phyloP scores from a whole-genome alignment of 2,113 vertebrate species.

The Bostrychus sinensis region DNA sequence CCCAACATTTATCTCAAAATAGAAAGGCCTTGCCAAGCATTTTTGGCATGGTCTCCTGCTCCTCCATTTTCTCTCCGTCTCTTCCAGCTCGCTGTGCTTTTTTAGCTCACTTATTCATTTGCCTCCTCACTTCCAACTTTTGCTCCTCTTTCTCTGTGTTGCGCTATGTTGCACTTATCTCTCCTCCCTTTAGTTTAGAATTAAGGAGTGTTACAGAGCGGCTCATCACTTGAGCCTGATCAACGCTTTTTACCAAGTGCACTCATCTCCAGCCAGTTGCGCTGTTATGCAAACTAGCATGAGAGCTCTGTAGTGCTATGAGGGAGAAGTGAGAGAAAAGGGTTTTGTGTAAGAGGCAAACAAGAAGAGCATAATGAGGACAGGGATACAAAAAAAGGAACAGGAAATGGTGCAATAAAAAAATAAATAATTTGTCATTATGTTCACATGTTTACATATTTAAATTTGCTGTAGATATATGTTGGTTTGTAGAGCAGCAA shows the following conservation, averaged over 20 bases:
- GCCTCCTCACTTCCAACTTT: constrained; percentile 10
- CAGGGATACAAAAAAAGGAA: constrained; percentile 12
- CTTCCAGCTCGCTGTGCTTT: background rate
- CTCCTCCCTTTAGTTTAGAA: constrained; percentile 33
- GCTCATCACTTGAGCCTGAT: constrained; percentile 57
- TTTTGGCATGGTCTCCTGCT: constrained; percentile 45
- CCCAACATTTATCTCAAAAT: constrained; percentile 62
- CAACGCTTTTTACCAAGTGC: constrained; percentile 61
- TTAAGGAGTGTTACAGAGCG: constrained; percentile 41
- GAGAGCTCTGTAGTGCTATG: constrained; percentile 42
- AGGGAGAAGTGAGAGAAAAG: constrained; percentile 40
- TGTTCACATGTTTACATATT: too few relatives aligned
- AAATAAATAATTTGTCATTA: too few relatives aligned
- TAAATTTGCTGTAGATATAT: too few relatives aligned
- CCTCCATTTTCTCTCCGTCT: constrained; percentile 27
- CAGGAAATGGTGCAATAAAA: constrained; percentile 10
- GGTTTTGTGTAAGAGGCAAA: constrained; percentile 24
- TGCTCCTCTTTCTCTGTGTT: constrained; percentile 12
- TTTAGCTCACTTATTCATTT: constrained; percentile 11
- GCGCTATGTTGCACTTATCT: constrained; percentile 14
- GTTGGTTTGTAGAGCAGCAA: background rate
- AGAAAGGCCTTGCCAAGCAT: constrained; percentile 66
- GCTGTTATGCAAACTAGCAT: constrained; percentile 70
- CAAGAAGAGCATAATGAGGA: constrained; percentile 25
- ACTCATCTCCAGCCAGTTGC: constrained; percentile 62